Evolutionary conservation across 2,113 vertebrate species (phyloP).

Genomic region (Antechinus flavipes): DNA sequence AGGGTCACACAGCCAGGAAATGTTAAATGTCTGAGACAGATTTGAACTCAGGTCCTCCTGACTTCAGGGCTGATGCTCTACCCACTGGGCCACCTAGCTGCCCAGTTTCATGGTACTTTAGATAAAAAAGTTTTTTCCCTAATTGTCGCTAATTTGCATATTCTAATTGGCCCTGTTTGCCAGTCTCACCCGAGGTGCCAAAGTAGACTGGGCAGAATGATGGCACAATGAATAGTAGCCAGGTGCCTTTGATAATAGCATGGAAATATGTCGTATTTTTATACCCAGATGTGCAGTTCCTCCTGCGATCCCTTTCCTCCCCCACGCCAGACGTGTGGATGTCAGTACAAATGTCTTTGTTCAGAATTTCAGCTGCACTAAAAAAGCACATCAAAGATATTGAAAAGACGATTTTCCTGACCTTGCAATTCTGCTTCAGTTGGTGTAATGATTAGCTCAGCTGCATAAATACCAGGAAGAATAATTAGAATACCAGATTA

Average conservation of each 20-base stretch:
- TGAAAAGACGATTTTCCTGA: slow-evolving; percentile 43
- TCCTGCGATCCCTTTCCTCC: not conserved
- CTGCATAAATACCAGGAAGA: slow-evolving; percentile 55
- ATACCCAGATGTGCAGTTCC: not conserved
- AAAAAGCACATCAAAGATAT: not conserved
- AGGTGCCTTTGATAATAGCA: not conserved
- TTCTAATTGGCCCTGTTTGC: not conserved
- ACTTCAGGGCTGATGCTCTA: no score
- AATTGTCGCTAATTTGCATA: not conserved
- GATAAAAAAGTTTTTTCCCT: not conserved
- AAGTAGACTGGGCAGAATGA: not conserved
- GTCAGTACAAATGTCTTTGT: not conserved
- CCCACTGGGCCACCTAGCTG: no score
- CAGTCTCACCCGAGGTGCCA: not conserved
- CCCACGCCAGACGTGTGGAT: not conserved
- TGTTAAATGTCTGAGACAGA: no score
- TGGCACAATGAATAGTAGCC: not conserved
- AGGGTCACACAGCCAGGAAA: no score
- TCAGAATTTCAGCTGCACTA: not conserved
- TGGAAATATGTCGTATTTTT: not conserved
- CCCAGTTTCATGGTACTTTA: not conserved
- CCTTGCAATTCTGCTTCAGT: slow-evolving; percentile 57
- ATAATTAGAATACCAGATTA: slow-evolving; percentile 73
- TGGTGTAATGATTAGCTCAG: slow-evolving; percentile 66
- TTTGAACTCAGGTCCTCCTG: no score